Evolutionary conservation across 2,888 invertebrate genomes (phyloP).

Genomic region (Malthinus flaveolus): DNA sequence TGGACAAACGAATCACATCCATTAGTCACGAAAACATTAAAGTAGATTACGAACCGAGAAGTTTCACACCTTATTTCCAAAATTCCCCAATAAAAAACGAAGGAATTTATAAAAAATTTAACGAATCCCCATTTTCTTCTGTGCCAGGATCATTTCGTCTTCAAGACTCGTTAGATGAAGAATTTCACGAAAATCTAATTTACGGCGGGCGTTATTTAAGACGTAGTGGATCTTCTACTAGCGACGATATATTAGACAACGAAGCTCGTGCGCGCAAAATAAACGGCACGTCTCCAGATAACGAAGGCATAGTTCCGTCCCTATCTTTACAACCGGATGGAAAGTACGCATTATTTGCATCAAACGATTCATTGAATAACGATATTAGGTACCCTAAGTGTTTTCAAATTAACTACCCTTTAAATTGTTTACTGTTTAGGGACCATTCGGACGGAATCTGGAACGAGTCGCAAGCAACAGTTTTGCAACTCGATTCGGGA

Average conservation of each 20-base stretch:
- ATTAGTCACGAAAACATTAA: constrained; percentile 66
- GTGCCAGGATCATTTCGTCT: constrained; percentile 42
- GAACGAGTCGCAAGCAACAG: constrained; percentile 88
- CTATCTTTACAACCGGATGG: constrained; percentile 54
- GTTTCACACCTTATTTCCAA: constrained; percentile 54
- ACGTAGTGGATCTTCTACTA: constrained; percentile 59
- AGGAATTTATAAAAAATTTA: constrained; percentile 57
- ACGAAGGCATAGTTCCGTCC: constrained; percentile 57
- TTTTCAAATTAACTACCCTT: not conserved
- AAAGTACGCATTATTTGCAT: constrained; percentile 74
- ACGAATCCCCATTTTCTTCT: constrained; percentile 48
- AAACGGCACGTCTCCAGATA: constrained; percentile 52
- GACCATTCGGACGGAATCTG: constrained; percentile 87
- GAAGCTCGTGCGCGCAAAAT: constrained; percentile 33
- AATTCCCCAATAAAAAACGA: constrained; percentile 64
- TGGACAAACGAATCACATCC: constrained; percentile 58
- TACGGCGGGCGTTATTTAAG: constrained; percentile 72
- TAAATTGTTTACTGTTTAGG: constrained; percentile 48
- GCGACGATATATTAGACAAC: constrained; percentile 46
- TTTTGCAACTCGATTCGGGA: constrained; percentile 73
- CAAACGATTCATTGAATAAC: constrained; percentile 81
- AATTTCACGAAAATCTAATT: constrained; percentile 81
- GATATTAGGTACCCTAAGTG: constrained; percentile 58
- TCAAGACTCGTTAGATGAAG: constrained; percentile 64
- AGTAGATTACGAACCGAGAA: constrained; percentile 40